Conservation (phyloP, 2,113 vertebrate species). For the Actenoides hombroni region DNA sequence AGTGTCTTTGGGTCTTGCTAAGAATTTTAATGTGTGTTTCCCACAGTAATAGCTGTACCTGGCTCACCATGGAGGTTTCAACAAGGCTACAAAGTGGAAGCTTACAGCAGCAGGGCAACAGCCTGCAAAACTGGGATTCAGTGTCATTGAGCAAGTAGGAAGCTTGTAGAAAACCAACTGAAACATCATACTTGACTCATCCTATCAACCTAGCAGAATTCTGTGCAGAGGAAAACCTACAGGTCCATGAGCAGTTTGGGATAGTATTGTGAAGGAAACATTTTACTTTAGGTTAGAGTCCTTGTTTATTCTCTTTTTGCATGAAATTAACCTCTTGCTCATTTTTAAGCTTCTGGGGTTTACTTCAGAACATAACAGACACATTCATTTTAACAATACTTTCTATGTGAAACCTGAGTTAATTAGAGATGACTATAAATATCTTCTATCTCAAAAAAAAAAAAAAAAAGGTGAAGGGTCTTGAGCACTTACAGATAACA, state of each 20-base stretch:
- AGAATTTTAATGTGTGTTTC: neutral
- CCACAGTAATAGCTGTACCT: neutral
- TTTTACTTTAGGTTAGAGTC: neutral
- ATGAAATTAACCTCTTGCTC: neutral
- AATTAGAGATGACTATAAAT: neutral
- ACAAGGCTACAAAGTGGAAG: neutral
- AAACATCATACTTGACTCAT: neutral
- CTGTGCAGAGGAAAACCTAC: neutral
- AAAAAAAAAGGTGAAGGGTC: neutral
- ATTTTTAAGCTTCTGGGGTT: neutral
- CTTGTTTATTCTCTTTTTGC: neutral
- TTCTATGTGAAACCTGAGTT: neutral
- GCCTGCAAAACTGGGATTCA: neutral
- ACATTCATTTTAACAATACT: fast-evolving
- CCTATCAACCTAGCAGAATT: neutral
- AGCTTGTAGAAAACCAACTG: neutral
- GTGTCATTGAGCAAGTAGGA: neutral
- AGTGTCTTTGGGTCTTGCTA: neutral
- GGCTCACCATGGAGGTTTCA: neutral
- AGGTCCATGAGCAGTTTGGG: neutral
- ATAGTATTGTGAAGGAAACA: neutral
- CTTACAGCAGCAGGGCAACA: neutral
- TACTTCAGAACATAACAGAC: neutral
- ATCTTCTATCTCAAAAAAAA: neutral
- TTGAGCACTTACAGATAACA: neutral